phyloP scores from a whole-genome alignment of 2,888 invertebrate genomes.

The Cenopis cana region DNA sequence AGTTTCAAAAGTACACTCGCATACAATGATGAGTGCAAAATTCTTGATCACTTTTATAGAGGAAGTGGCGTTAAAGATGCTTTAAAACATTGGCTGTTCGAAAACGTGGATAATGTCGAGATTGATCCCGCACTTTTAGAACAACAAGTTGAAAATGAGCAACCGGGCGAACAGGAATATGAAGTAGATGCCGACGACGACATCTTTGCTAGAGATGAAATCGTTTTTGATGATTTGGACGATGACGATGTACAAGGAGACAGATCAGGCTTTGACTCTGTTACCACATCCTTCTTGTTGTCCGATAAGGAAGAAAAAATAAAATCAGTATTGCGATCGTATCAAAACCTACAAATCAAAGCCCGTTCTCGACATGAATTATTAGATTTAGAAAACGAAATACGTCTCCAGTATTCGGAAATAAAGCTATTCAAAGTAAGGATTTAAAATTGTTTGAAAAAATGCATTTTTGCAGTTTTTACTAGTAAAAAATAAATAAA shows the following conservation, averaged over 20 bases:
- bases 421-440: slow-evolving; percentile 62
- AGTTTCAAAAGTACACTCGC: slow-evolving; percentile 48
- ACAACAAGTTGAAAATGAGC: slow-evolving; percentile 47
- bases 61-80: slow-evolving; percentile 50
- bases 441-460: slow-evolving; percentile 20
- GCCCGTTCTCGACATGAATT: slow-evolving; percentile 40
- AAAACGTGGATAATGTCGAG: slow-evolving; percentile 47
- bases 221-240: slow-evolving; percentile 59
- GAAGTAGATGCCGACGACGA: slow-evolving; percentile 53
- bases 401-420: slow-evolving; percentile 49
- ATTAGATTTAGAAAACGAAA: slow-evolving; percentile 50
- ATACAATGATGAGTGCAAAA: slow-evolving; percentile 50
- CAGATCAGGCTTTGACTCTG: slow-evolving; percentile 41
- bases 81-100: slow-evolving; percentile 66
- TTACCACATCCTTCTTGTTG: slow-evolving; percentile 54
- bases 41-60: slow-evolving; percentile 53
- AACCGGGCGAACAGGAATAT: slow-evolving; percentile 39
- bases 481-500: too few species aligned
- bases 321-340: slow-evolving; percentile 48
- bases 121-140: slow-evolving; percentile 14
- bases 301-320: slow-evolving; percentile 51
- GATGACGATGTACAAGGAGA: slow-evolving; percentile 44
- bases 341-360: slow-evolving; percentile 30
- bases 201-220: slow-evolving; percentile 49
- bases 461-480: too few species aligned